phyloP scores from a whole-genome alignment of 1,140 invertebrate species.

The Ephestia elutella region DNA sequence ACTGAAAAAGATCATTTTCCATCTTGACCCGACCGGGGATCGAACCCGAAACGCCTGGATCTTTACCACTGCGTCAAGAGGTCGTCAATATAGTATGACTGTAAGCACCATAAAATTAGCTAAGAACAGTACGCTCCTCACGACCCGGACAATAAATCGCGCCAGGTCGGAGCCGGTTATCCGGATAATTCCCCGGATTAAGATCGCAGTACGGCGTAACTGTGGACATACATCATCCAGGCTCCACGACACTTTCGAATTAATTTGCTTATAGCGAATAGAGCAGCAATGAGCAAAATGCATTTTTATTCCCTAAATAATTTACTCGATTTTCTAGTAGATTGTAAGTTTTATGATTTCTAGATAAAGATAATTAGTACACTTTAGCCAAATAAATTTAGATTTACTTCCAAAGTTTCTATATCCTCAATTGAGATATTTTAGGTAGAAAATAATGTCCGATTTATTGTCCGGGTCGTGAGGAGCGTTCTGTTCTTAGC shows the following conservation, averaged over 20 bases:
- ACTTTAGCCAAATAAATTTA: too few relatives aligned
- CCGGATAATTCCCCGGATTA: conserved; percentile 1
- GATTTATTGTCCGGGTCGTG: neutral
- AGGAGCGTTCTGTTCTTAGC: neutral
- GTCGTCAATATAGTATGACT: neutral
- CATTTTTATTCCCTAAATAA: too few relatives aligned
- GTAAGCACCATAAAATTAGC: neutral
- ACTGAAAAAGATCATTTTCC: too few relatives aligned
- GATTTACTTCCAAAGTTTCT: too few relatives aligned
- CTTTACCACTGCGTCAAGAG: too few relatives aligned
- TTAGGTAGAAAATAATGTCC: neutral
- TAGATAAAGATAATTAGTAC: too few relatives aligned
- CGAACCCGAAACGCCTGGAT: too few relatives aligned
- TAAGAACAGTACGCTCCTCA: neutral
- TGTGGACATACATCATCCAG: neutral
- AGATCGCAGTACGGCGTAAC: neutral
- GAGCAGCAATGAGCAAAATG: too few relatives aligned
- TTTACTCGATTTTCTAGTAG: too few relatives aligned
- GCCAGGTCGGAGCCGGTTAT: neutral
- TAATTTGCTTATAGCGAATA: neutral
- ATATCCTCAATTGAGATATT: too few relatives aligned
- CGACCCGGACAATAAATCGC: neutral
- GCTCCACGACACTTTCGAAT: neutral
- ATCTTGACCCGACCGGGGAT: too few relatives aligned
- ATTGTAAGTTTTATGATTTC: too few relatives aligned